A percentile compares a stretch with the other conserved stretches of the same genome.
These are phyloP conservation scores for Desmophyllum pertusum DNA, from an alignment of 92 coral and sea anemone species.

Conservation along the genomic window DNA sequence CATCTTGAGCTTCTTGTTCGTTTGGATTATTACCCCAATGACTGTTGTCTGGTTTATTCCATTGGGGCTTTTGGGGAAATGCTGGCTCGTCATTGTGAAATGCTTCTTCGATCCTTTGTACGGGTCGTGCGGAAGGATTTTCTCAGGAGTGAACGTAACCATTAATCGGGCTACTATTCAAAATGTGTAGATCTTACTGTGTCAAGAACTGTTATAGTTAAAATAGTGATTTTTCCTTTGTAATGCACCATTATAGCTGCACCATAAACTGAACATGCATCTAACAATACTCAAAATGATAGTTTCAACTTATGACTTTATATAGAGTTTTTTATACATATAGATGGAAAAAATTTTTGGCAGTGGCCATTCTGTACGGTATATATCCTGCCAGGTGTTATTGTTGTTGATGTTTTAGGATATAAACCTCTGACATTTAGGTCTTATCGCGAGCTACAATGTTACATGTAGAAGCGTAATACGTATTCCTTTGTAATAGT, in stretches of 20 bases:
- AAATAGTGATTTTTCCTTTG: background rate
- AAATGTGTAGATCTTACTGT: background rate
- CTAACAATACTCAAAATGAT: too few species aligned
- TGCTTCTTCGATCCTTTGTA: background rate
- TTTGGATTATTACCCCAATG: conserved; percentile 23
- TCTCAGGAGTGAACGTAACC: background rate
- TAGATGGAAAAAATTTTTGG: too few species aligned
- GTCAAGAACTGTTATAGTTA: background rate
- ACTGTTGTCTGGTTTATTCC: conserved; percentile 1
- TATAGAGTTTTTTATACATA: too few species aligned
- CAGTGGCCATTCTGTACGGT: too few species aligned
- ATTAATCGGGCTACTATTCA: background rate
- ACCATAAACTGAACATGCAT: too few species aligned
- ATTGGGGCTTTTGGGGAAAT: background rate
- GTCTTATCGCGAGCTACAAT: too few species aligned
- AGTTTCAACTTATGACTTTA: too few species aligned
- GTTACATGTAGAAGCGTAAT: too few species aligned
- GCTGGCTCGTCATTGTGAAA: background rate
- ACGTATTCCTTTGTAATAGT: too few species aligned
- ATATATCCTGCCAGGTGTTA: too few species aligned
- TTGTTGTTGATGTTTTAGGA: too few species aligned
- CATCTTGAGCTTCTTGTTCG: background rate
- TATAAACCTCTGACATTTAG: too few species aligned
- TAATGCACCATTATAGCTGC: background rate
- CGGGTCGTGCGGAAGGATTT: conserved; percentile 15